These are phyloP conservation scores for Lepidurus apus DNA, from an alignment of 1,140 invertebrate genomes.

Conservation along the genomic window DNA sequence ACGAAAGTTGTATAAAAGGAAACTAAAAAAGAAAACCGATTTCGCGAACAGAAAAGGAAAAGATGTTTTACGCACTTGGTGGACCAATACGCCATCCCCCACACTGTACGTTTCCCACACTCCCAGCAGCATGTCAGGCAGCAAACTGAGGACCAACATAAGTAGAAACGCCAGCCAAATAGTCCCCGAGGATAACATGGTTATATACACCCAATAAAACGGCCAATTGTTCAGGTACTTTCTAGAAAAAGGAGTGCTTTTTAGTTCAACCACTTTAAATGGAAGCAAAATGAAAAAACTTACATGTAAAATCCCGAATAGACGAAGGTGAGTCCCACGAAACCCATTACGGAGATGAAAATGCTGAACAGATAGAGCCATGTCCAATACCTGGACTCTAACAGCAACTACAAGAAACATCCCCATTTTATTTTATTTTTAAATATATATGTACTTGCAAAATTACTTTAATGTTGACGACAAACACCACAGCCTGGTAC, in stretches of 20 bases:
- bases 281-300: conserved; percentile 43
- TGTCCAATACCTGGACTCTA: conserved; percentile 61
- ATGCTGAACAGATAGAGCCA: conserved; percentile 53
- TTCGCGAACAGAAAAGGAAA: background rate
- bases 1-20: background rate
- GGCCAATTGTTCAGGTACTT: conserved; percentile 35
- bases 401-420: conserved; percentile 50
- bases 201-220: conserved; percentile 56
- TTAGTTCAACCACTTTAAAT: background rate
- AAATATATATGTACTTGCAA: background rate
- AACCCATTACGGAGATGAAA: conserved; percentile 54
- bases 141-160: conserved; percentile 51
- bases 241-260: background rate
- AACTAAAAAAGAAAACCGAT: background rate
- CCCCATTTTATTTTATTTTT: background rate
- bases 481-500: conserved; percentile 47
- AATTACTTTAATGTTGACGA: conserved; percentile 52
- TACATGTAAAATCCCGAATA: conserved; percentile 57
- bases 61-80: conserved; percentile 6
- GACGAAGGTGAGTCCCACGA: conserved; percentile 52
- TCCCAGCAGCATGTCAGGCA: conserved; percentile 52
- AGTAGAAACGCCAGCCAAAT: conserved; percentile 59
- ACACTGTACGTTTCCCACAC: conserved; percentile 34
- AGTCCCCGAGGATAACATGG: conserved; percentile 51
- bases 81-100: conserved; percentile 28